Evolutionary conservation across 1,140 invertebrate species (phyloP), one percentile per base, ranked within the genome.

Genomic region (Lepeophtheirus salmonis): DNA sequence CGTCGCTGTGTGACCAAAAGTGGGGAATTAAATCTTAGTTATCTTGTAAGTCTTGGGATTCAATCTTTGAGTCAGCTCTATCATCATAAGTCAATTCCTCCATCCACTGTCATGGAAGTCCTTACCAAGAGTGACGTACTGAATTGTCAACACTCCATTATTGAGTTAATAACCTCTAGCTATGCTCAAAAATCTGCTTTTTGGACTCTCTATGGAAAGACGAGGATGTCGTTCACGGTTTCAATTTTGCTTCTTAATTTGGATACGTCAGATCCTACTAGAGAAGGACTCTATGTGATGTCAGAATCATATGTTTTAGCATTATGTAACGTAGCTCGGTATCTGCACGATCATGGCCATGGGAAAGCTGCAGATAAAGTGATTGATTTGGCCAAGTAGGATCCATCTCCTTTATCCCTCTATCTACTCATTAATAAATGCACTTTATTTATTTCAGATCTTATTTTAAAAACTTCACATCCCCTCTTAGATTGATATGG

Each of bases 181-280:
- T 78, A 83, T 61, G 78, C 82, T 0, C 80, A 89, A 67, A 83
- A 86, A 65, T 81, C 86, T 1, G 82, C 83, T 0, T 72, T 92
- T 0, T 91, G 87, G 87, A 75, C 79, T 13, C 77, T 87, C 57
- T 92, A 89, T 70, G 88, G 88, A 0, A 84, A 87, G 70, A 80
- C 79, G 26, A 84, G 85, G 70, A 82, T 88, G 75, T 79, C 80
- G 0, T 81, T 81, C 0, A 71, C 89, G 26, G 83, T 78, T 67
- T 80, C 81, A 50, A 86, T 89, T 67, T 67, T 89, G 17, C 70
- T 89, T 16, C 72, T 92, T 0, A 78, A 84, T 64, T 74, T 85
- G 12, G 84, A 85, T 66, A 76, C 78, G 1, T 74, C 76, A 23
- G 77, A 78, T 63, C 74, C 73, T 51, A 73, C 72, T 52, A 70